Conservation (phyloP, 2,888 invertebrate genomes). For the Drosophila macrospina region DNA sequence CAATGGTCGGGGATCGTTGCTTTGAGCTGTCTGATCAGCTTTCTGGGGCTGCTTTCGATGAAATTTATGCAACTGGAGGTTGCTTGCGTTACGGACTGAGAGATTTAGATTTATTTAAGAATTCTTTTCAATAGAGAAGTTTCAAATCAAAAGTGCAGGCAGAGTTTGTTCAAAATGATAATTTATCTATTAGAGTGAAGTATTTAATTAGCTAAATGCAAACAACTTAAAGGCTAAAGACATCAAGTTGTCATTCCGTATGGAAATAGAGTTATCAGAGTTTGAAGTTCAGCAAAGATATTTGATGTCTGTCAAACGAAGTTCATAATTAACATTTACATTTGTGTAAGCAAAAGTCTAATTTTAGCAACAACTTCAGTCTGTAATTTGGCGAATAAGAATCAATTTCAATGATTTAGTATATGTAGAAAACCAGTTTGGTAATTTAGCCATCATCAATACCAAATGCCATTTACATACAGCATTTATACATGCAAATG, state of each 20-base stretch:
- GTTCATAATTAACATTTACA: background rate
- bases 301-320: background rate
- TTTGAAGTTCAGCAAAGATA: no score
- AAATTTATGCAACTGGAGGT: conserved; percentile 31
- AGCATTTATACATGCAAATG: conserved; percentile 1
- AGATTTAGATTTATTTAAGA: no score
- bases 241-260: no score
- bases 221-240: no score
- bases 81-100: background rate
- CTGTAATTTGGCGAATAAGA: conserved; percentile 10
- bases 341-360: background rate
- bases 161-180: no score
- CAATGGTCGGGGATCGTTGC: conserved; percentile 22
- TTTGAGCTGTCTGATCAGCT: background rate
- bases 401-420: conserved; percentile 27
- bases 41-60: conserved; percentile 1
- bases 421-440: conserved; percentile 48
- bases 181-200: no score
- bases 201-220: no score
- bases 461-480: conserved; percentile 35
- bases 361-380: background rate
- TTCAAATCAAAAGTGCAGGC: no score
- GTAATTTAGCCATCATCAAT: conserved; percentile 59
- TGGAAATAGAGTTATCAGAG: no score
- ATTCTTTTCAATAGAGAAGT: no score